Evolutionary conservation across 2,797 vertebrate species (phyloP).

Genomic region (Notamacropus eugenii): DNA sequence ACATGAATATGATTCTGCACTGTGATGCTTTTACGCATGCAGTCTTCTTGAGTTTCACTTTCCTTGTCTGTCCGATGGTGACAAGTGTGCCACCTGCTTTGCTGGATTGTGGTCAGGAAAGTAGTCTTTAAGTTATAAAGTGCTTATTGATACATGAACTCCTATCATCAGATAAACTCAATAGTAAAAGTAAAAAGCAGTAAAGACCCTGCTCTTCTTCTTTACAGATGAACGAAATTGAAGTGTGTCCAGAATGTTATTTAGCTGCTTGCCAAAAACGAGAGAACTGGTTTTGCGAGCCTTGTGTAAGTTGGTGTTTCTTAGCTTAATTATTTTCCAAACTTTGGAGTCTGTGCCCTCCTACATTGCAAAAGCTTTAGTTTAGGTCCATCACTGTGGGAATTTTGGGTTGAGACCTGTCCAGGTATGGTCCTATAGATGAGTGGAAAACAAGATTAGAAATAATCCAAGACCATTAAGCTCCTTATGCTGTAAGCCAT

Average conservation of each 20-base stretch:
- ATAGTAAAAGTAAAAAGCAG: background rate
- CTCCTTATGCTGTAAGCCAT: background rate
- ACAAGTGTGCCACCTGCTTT: background rate
- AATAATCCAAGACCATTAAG: background rate
- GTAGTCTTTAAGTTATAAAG: background rate
- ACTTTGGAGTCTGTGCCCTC: background rate
- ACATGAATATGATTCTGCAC: background rate
- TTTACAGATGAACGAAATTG: constrained; percentile 99
- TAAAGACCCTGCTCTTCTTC: constrained; percentile 54
- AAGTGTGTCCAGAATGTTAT: constrained; percentile 99
- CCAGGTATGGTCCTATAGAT: background rate
- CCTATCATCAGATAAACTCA: background rate
- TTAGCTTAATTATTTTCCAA: constrained; percentile 15
- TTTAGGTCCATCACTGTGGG: background rate
- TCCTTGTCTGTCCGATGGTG: background rate
- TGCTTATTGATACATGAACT: background rate
- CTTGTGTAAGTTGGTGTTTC: constrained; percentile 92
- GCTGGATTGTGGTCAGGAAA: background rate
- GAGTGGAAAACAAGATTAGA: background rate
- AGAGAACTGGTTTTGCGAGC: constrained; percentile 99
- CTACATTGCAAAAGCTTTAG: background rate
- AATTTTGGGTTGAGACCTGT: background rate
- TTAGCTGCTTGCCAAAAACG: constrained; percentile 99
- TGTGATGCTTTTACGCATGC: background rate
- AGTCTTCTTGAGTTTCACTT: background rate